Percentiles rank a stretch among this genome's conserved stretches.
Conservation (phyloP, 2,888 invertebrate species). For the Drepanosiphum platanoidis region DNA sequence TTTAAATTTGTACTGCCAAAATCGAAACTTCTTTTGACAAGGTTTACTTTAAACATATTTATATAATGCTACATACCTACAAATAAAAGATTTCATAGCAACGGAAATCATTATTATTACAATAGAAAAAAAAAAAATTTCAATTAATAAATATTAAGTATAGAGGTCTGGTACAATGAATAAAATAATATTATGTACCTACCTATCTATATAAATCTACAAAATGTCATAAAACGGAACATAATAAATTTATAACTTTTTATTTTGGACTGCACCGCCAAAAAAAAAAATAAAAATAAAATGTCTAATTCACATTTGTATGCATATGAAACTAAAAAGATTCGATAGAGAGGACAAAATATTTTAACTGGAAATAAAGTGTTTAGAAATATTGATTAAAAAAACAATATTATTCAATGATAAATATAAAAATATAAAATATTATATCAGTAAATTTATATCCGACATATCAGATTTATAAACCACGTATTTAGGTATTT, state of each 20-base stretch:
- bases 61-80: too few relatives aligned
- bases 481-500: conserved; percentile 20
- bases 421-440: background rate
- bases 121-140: too few relatives aligned
- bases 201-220: too few relatives aligned
- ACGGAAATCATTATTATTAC: too few relatives aligned
- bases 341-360: background rate
- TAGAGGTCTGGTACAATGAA: too few relatives aligned
- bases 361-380: background rate
- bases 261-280: background rate
- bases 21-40: too few relatives aligned
- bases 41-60: too few relatives aligned
- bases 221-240: too few relatives aligned
- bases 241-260: background rate
- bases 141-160: too few relatives aligned
- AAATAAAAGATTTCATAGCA: too few relatives aligned
- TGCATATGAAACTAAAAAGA: background rate
- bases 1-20: too few relatives aligned
- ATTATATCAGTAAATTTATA: background rate
- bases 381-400: background rate
- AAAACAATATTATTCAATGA: background rate
- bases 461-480: background rate
- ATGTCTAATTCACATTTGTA: background rate
- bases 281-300: background rate
- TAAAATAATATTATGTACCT: too few relatives aligned